Evolutionary conservation across 2,113 vertebrate species (phyloP), one percentile per base, ranked within the genome.

Genomic region (Pygoscelis antarcticus): DNA sequence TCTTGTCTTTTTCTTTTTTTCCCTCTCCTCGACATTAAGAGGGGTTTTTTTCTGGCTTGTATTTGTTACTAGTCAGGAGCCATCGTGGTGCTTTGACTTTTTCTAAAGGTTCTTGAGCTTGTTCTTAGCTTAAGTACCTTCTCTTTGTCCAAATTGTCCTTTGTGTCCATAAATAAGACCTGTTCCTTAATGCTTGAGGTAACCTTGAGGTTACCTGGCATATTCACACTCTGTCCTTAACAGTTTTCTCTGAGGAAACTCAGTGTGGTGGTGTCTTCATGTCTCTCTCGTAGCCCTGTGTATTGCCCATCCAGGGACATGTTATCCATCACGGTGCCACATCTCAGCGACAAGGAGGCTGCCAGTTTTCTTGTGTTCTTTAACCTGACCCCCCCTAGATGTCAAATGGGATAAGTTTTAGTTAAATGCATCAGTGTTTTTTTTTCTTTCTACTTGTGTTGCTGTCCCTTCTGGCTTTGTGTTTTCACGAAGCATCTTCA

Each of bases 311-410:
- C 46, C 61, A 47, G 40, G 68, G 52, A 6, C 7, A 2, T 0
- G 0, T 36, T 32, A 13, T 3, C 46, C 30, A 2, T 57, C 0
- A 0, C 1, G 3, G 8, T 78, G 34, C 55, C 16, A 2, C 42
- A 5, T 5, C 36, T 65, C 20, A 2, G 62, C 0, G 30, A 18
- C 23, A 2, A 34, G 46, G 51, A 40, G 32, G 32, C 46, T 51
- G 30, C 16, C 20, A 16, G 16, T n/a, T 72, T 32, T 27, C 58
- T 27, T 65, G 19, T 11, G 0, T 44, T 49, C 68, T 79, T 66
- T 46, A 70, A 20, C 38, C 38, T 61, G 51, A 13, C 10, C 10
- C 32, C 12, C 21, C 79, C 26, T 44, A 7, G 11, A 7, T 86
- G 42, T 72, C 47, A 62, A 40, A 32, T 34, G 49, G 61, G 40